These are phyloP conservation scores for Microvelia longipes DNA, from an alignment of 1,140 invertebrate species.

Conservation along the genomic window DNA sequence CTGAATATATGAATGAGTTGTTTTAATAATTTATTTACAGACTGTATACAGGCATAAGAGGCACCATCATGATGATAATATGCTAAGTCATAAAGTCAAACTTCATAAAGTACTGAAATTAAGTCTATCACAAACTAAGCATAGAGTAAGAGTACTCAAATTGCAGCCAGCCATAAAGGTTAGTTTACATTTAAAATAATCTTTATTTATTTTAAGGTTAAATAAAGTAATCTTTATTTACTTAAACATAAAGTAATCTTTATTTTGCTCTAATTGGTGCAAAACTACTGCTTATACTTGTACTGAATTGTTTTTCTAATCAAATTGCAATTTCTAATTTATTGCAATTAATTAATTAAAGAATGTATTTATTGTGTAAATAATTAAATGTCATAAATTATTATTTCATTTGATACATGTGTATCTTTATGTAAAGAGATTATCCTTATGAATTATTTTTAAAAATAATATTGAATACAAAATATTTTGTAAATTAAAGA, in stretches of 20 bases:
- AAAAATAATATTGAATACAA: no score
- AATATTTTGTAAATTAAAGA: no score
- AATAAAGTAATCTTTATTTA: neutral
- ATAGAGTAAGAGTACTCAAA: constrained; percentile 43
- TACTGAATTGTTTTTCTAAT: no score
- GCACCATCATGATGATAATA: constrained; percentile 13
- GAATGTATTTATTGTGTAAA: no score
- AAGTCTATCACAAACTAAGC: constrained; percentile 41
- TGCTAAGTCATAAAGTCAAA: neutral
- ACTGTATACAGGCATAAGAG: constrained; percentile 32
- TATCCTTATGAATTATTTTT: no score
- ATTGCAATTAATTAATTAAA: no score
- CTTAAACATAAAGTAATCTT: neutral
- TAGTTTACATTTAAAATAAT: no score
- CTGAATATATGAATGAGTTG: no score
- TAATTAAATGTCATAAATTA: no score
- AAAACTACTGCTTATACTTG: neutral
- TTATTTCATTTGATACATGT: no score
- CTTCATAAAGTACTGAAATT: constrained; percentile 35
- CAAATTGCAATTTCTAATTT: no score
- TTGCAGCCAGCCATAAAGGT: constrained; percentile 47
- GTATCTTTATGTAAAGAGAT: no score
- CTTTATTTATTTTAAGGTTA: neutral
- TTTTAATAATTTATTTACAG: constrained; percentile 8
- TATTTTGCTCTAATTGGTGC: neutral